A percentile compares a stretch with the other conserved stretches of the same genome.
Conservation (phyloP, 2,888 invertebrate genomes). For the Tanytarsus gracilentus region DNA sequence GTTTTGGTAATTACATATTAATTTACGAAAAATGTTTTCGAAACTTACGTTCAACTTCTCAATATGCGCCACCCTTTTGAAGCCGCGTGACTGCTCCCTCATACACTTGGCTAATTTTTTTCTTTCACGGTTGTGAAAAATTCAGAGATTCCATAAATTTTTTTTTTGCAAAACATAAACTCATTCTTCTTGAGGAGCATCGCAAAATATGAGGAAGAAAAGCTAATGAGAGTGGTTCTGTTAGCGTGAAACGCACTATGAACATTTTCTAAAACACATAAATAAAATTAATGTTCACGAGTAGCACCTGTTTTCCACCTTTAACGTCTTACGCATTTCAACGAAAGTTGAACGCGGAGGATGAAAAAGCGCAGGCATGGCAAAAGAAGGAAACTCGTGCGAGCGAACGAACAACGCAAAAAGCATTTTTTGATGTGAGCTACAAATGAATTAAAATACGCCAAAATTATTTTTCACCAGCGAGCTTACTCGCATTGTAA, state of each 20-base stretch:
- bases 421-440: not conserved
- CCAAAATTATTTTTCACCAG: not conserved
- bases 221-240: constrained; percentile 14
- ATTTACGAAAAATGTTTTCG: constrained; percentile 19
- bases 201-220: not conserved
- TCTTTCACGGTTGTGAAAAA: too few species aligned
- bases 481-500: constrained; percentile 17
- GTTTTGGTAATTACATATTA: constrained; percentile 27
- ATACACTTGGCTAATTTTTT: too few species aligned
- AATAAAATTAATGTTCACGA: constrained; percentile 27
- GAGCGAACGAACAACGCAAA: not conserved
- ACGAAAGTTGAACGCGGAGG: not conserved
- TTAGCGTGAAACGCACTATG: constrained; percentile 5
- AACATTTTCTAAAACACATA: constrained; percentile 28
- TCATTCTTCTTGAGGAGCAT: not conserved
- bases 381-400: not conserved
- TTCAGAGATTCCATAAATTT: not conserved
- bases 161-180: not conserved
- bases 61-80: too few species aligned
- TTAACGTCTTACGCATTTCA: constrained; percentile 12
- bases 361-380: not conserved
- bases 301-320: constrained; percentile 28
- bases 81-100: too few species aligned
- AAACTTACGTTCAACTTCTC: not conserved
- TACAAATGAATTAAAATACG: constrained; percentile 21